A percentile compares a stretch with the other conserved stretches of the same genome.
These are phyloP conservation scores for Hycleus cichorii DNA, from an alignment of 1,140 invertebrate genomes.

Conservation along the genomic window DNA sequence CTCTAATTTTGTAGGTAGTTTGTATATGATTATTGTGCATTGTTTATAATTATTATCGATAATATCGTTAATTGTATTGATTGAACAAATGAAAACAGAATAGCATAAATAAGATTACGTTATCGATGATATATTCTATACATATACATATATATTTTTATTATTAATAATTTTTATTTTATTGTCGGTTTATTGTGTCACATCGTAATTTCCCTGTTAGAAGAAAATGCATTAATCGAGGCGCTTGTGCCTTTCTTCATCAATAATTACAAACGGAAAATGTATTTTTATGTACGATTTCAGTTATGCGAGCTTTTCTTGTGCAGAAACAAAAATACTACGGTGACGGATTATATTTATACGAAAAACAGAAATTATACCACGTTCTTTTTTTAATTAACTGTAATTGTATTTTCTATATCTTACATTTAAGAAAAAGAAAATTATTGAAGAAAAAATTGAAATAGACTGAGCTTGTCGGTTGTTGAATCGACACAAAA, in stretches of 20 bases:
- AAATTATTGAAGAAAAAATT: background rate
- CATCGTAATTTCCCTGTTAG: slow-evolving; percentile 34
- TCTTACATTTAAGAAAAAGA: no score
- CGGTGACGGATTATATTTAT: slow-evolving; percentile 24
- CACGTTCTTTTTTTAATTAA: slow-evolving; percentile 26
- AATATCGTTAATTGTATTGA: no score
- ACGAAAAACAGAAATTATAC: slow-evolving; percentile 7
- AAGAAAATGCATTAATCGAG: slow-evolving; percentile 22
- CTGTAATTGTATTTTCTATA: slow-evolving; percentile 12
- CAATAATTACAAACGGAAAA: no score
- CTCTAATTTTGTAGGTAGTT: background rate
- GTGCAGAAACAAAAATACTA: no score
- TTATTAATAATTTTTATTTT: background rate
- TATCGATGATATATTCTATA: background rate
- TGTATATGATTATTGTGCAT: background rate
- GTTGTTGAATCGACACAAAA: background rate
- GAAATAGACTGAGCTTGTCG: slow-evolving; percentile 18
- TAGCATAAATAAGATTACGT: background rate
- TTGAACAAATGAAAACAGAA: no score
- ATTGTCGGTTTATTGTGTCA: slow-evolving; percentile 27
- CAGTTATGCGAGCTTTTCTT: no score
- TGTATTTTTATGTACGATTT: no score
- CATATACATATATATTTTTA: background rate
- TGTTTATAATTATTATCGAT: background rate
- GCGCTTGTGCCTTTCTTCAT: slow-evolving; percentile 36